phyloP scores from a whole-genome alignment of 2,113 vertebrate species.

The Raja brachyura region DNA sequence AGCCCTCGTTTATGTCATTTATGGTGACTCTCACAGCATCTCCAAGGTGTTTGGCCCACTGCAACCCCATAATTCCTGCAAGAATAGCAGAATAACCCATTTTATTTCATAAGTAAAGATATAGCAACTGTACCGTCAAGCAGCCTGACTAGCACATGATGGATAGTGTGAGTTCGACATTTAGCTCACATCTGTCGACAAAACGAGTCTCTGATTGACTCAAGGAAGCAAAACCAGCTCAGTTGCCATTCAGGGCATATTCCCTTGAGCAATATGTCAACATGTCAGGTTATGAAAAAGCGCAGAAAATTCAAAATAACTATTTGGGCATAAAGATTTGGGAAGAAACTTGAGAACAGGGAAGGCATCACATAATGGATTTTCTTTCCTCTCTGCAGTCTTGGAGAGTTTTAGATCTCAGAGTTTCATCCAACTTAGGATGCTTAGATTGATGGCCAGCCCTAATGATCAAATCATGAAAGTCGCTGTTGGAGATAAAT shows the following conservation, averaged over 20 bases:
- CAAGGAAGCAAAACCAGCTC: no score
- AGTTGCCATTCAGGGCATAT: neutral
- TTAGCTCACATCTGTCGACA: neutral
- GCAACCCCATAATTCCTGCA: conserved; percentile 92
- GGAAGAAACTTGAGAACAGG: neutral
- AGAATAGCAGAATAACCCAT: conserved; percentile 40
- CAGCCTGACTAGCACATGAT: neutral
- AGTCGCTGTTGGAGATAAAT: neutral
- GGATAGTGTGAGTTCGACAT: neutral
- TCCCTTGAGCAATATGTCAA: neutral
- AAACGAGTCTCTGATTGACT: neutral
- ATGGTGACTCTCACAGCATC: conserved; percentile 82
- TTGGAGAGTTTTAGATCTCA: neutral
- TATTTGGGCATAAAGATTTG: neutral
- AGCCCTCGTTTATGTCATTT: conserved; percentile 84
- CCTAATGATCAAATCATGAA: neutral
- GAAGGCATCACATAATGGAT: neutral
- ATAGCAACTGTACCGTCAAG: neutral
- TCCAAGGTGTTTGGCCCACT: conserved; percentile 90
- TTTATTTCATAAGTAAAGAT: neutral
- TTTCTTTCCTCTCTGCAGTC: neutral
- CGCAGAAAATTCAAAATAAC: neutral
- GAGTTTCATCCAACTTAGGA: neutral
- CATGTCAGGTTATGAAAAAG: neutral
- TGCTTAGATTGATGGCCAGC: neutral